A percentile compares a stretch with the other conserved stretches of the same genome.
Evolutionary conservation across 2,113 vertebrate species (phyloP).

Genomic region (Menura novaehollandiae): DNA sequence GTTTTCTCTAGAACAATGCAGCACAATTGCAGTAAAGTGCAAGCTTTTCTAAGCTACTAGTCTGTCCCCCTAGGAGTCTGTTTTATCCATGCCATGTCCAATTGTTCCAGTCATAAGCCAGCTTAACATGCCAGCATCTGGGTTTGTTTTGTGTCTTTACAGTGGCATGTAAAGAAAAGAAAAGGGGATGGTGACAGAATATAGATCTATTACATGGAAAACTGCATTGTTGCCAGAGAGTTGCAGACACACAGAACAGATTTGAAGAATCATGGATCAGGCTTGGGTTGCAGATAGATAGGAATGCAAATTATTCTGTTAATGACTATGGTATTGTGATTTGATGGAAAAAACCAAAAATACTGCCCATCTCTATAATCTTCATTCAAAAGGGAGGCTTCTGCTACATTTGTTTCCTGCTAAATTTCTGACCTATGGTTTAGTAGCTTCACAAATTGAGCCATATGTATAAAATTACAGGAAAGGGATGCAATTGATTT

Average conservation of each 20-base stretch:
- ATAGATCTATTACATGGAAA: background rate
- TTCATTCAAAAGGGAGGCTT: background rate
- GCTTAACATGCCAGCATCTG: background rate
- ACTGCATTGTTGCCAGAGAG: background rate
- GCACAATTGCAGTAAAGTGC: background rate
- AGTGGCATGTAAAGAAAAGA: background rate
- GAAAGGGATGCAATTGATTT: constrained; percentile 4
- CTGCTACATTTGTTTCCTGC: constrained; percentile 34
- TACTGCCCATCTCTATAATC: background rate
- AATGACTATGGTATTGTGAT: background rate
- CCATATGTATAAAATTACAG: background rate
- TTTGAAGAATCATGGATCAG: background rate
- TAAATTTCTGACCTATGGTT: background rate
- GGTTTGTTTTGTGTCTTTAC: background rate
- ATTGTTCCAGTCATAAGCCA: background rate
- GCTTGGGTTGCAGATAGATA: background rate
- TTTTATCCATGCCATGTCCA: background rate
- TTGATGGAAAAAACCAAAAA: background rate
- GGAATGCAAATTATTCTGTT: background rate
- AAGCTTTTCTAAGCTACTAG: background rate
- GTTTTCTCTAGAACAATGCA: background rate
- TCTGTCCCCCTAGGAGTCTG: background rate
- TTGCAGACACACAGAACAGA: background rate
- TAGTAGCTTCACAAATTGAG: background rate
- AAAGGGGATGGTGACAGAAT: background rate